phyloP scores from a whole-genome alignment of 2,888 invertebrate genomes.

The Allygus modestus region DNA sequence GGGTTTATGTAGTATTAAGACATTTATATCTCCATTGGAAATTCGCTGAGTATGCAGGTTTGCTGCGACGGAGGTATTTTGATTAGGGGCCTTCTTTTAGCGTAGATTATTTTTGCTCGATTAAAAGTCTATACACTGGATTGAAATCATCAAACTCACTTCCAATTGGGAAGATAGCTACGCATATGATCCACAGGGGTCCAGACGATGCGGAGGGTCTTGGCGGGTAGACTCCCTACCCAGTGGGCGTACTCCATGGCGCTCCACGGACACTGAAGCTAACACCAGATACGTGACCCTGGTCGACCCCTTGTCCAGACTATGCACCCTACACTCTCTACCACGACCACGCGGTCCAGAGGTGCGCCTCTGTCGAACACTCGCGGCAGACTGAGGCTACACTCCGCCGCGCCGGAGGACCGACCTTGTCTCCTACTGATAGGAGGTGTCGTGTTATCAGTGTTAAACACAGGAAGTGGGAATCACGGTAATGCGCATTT shows the following conservation, averaged over 20 bases:
- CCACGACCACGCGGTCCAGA: not conserved
- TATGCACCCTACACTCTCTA: not conserved
- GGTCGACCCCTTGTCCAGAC: not conserved
- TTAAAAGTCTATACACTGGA: too few relatives aligned
- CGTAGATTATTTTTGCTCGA: too few relatives aligned
- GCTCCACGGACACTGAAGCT: not conserved
- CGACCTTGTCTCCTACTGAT: slow-evolving; percentile 15
- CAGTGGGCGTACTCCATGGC: slow-evolving; percentile 44
- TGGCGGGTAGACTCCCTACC: slow-evolving; percentile 45
- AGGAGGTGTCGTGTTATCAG: not conserved
- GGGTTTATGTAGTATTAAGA: too few relatives aligned
- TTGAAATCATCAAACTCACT: slow-evolving; percentile 31
- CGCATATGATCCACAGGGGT: slow-evolving; percentile 29
- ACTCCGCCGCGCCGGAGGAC: not conserved
- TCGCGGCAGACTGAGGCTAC: slow-evolving; percentile 10
- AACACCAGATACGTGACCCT: not conserved
- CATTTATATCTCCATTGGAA: too few relatives aligned
- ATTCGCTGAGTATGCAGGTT: too few relatives aligned
- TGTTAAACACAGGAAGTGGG: not conserved
- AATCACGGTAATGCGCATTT: slow-evolving; percentile 7
- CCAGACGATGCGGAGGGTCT: slow-evolving; percentile 47
- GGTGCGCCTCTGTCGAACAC: not conserved
- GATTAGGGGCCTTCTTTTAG: too few relatives aligned
- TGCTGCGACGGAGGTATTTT: too few relatives aligned
- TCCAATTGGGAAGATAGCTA: slow-evolving; percentile 33